Base-by-base conservation (phyloP, 2,113 vertebrate genomes). In the Melierax canorus region DNA sequence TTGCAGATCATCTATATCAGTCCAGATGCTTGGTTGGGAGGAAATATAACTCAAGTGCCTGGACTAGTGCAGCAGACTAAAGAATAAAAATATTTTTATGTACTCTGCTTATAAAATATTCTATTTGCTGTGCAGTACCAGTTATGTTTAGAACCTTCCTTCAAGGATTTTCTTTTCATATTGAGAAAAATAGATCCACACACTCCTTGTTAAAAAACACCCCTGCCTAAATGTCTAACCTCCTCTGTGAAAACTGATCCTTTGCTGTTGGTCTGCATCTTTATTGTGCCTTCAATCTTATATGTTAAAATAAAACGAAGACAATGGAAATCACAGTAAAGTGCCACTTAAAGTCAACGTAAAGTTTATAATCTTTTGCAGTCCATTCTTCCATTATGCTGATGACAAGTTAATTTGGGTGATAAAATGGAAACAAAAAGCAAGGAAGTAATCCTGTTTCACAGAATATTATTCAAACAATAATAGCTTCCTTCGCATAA, bases 401-500 rank as follows among this genome's bases (percentile, higher is more conserved):
- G 93, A 96, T 96, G 96, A 97, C 97, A 97, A 97, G 93, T 97
- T 97, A 97, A 97, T 97, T 95, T 96, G 94, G 71, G 93, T 91
- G 95, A 95, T 96, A 96, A 97, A 96, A 95, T 51, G 90, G 89
- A 96, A 97, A 97, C 95, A 97, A 96, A 97, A 97, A 96, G 87
- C 91, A 95, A 95, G 94, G 96, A 95, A 97, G 91, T 83, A 97
- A 97, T 95, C 74, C 77, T 83, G 67, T 77, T 97, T 96, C 94
- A 97, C 88, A 95, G 87, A 97, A 94, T 97, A 92, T 96, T 97
- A 97, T 97, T 96, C 81, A 96, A 97, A 95, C 88, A 94, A 96
- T 84, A 94, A 92, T 83, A 93, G 76, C 69, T 77, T 89, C 92
- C 83, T 85, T 96, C 27, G 48, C 80, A 48, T 63, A 82, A 88